These are phyloP conservation scores for Dendrophyllia cribrosa DNA, from an alignment of 64 coral and sea anemone species.

Conservation along the genomic window DNA sequence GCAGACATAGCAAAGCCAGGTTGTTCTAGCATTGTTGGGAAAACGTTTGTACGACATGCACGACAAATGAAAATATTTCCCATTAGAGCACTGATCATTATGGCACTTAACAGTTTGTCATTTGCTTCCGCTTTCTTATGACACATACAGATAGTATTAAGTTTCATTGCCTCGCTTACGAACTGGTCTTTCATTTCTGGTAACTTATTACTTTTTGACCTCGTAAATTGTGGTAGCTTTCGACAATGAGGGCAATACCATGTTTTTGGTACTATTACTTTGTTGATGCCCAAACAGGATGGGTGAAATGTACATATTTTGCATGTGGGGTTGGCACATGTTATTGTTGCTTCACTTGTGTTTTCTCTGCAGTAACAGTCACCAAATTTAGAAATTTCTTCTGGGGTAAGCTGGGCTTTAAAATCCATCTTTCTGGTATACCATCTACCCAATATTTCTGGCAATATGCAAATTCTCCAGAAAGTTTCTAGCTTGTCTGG, in stretches of 20 bases:
- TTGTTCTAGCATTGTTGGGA: slow-evolving; percentile 52
- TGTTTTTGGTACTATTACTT: slow-evolving; percentile 1
- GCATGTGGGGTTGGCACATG: slow-evolving; percentile 46
- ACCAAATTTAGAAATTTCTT: not conserved
- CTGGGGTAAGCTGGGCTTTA: not conserved
- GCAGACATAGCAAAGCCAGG: slow-evolving; percentile 52
- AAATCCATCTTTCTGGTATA: slow-evolving; percentile 7
- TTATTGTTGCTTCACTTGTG: slow-evolving; percentile 2
- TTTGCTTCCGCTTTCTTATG: not conserved
- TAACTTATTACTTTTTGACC: not conserved
- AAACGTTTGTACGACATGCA: slow-evolving; percentile 30
- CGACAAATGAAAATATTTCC: slow-evolving; percentile 39
- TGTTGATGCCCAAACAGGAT: slow-evolving; percentile 29
- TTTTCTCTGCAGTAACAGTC: slow-evolving; percentile 23
- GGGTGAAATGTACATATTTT: not conserved
- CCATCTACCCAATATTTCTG: slow-evolving; percentile 30
- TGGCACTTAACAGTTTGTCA: slow-evolving; percentile 76
- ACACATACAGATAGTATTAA: slow-evolving; percentile 7
- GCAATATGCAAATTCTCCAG: slow-evolving; percentile 22
- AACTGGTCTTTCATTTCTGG: not conserved
- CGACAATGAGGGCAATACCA: slow-evolving; percentile 66
- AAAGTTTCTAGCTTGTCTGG: slow-evolving; percentile 38
- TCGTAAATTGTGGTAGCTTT: slow-evolving; percentile 60
- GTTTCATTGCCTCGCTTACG: slow-evolving; percentile 31
- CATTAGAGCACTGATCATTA: slow-evolving; percentile 49